Evolutionary conservation across 2,113 vertebrate species (phyloP).

Genomic region (Saguinus midas): DNA sequence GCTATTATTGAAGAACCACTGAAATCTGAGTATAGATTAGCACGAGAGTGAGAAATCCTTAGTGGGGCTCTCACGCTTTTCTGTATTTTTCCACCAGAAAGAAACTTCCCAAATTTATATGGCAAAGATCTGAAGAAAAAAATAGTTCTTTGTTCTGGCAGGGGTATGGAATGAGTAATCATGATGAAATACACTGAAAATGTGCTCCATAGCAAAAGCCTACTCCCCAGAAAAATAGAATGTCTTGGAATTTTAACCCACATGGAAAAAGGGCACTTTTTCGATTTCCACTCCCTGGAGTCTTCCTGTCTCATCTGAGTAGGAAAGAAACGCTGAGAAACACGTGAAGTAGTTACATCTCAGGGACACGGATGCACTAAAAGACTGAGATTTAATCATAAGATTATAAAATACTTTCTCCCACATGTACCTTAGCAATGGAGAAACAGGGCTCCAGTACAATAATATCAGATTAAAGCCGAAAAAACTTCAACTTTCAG

Average conservation of each 20-base stretch:
- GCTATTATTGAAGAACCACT: neutral
- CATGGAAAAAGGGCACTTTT: neutral
- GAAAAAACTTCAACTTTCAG: conserved; percentile 12
- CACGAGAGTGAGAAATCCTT: neutral
- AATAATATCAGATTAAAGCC: neutral
- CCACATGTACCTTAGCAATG: neutral
- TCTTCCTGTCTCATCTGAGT: neutral
- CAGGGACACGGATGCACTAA: neutral
- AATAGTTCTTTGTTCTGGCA: neutral
- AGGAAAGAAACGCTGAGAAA: conserved; percentile 23
- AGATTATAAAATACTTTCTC: conserved; percentile 1
- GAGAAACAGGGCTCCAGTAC: neutral
- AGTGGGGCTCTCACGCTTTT: rapidly evolving
- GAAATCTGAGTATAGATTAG: neutral
- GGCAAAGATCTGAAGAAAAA: neutral
- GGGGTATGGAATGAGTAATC: neutral
- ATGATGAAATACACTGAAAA: neutral
- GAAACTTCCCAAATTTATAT: neutral
- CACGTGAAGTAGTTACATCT: neutral
- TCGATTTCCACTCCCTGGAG: neutral
- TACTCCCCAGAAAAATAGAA: neutral
- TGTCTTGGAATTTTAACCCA: neutral
- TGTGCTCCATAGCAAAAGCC: neutral
- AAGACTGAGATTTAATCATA: conserved; percentile 7
- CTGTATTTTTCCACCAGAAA: neutral